Evolutionary conservation across 2,888 invertebrate genomes (phyloP), one percentile per base, ranked within the genome.

Genomic region (Pseudococcus longispinus): DNA sequence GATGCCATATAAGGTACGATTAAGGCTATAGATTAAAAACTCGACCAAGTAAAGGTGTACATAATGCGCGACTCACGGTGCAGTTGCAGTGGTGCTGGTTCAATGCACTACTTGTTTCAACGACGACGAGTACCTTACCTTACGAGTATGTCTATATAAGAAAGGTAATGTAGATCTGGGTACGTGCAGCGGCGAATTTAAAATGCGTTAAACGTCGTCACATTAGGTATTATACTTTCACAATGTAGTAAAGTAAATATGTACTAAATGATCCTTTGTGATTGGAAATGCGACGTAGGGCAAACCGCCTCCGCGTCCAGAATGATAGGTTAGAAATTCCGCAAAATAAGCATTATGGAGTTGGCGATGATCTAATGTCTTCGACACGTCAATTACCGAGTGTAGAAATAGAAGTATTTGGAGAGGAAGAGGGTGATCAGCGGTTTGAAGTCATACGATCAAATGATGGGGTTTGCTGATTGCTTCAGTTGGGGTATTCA

Each of bases 1-100:
- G 65, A 65, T 65, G 65, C 65, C 65, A 65, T 65, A 65, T 65
- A 65, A 65, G 65, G 65, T 65, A 65, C 65, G 65, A 65, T 26
- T 65, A 26, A 65, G 26, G 65, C 26, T 51, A 51, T 11, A 65
- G 65, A 65, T 65, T 65, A 65, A 26, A 51, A 51, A 51, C 51
- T 51, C 51, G 51, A 51, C 51, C 51, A n/a, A 51, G n/a, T 51
- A n/a, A 51, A 51, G 51, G 51, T 51, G 51, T 51, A 51, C n/a
- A 37, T 37, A 37, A 37, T 37, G 37, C 37, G 37, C 13, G 51
- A 65, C 26, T 26, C 65, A 65, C 65, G 26, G 65, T 51, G 15
- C 37, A n/a, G n/a, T n/a, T n/a, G n/a, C n/a, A n/a, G 37, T 37
- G 15, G 13, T 60, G 23, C 23, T 26, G 26, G 65, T 65, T 65